A percentile compares a stretch with the other conserved stretches of the same genome.
Evolutionary conservation across 2,797 vertebrate genomes (phyloP).

Genomic region (Siniperca scherzeri): DNA sequence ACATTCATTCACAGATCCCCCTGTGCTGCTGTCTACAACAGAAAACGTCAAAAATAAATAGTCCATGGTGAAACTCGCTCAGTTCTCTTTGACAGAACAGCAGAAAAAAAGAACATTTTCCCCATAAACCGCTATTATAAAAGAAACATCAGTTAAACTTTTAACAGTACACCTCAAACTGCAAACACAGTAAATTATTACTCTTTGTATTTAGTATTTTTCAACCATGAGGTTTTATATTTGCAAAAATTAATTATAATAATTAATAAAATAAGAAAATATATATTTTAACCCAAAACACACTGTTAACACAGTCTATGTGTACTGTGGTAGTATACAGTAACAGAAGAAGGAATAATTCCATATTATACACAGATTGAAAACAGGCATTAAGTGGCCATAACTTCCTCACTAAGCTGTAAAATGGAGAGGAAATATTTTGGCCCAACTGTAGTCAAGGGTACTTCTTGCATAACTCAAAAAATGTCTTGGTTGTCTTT

Average conservation of each 20-base stretch:
- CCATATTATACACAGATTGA: not conserved
- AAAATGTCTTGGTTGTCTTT: conserved; percentile 1
- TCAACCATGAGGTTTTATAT: not conserved
- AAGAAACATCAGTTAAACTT: too few relatives aligned
- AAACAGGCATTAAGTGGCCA: conserved; percentile 11
- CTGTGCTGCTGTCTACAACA: not conserved
- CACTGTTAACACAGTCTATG: too few relatives aligned
- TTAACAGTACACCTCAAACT: too few relatives aligned
- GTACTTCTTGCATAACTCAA: conserved; percentile 13
- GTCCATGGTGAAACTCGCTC: not conserved
- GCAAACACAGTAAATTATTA: not conserved
- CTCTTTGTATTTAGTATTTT: not conserved
- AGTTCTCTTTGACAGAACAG: not conserved
- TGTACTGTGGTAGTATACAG: not conserved
- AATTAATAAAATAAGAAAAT: too few relatives aligned
- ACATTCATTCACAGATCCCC: conserved; percentile 6
- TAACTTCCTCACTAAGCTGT: not conserved
- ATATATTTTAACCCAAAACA: too few relatives aligned
- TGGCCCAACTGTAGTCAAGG: not conserved
- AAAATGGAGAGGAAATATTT: not conserved
- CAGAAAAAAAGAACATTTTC: too few relatives aligned
- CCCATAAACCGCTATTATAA: too few relatives aligned
- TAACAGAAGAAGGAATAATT: not conserved
- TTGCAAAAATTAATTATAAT: not conserved
- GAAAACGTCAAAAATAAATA: conserved; percentile 17